phyloP scores from a whole-genome alignment of 2,888 invertebrate genomes.

The Aradus depressus region DNA sequence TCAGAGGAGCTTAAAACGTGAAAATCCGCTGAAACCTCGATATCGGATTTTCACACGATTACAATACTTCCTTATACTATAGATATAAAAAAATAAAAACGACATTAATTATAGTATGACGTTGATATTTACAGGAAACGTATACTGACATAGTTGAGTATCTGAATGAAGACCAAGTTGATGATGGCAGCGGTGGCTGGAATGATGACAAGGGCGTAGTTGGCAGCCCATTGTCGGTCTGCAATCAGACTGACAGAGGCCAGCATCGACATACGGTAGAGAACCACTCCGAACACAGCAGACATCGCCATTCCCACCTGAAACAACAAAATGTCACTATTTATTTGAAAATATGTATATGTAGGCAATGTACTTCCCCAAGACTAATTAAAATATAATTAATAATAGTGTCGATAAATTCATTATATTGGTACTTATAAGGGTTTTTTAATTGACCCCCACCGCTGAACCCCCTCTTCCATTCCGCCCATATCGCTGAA shows the following conservation, averaged over 20 bases:
- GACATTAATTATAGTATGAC: not conserved
- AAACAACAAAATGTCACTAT: slow-evolving; percentile 23
- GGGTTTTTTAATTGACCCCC: no score
- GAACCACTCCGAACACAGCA: slow-evolving; percentile 81
- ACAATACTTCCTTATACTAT: no score
- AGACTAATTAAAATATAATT: no score
- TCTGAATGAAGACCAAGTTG: slow-evolving; percentile 78
- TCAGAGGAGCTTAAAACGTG: no score
- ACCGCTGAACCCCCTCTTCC: no score
- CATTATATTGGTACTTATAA: no score
- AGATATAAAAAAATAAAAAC: slow-evolving; percentile 5
- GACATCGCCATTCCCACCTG: slow-evolving; percentile 70
- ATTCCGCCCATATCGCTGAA: no score
- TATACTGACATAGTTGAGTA: slow-evolving; percentile 65
- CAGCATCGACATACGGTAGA: slow-evolving; percentile 78
- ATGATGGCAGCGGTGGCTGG: slow-evolving; percentile 85
- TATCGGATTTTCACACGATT: no score
- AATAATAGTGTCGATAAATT: no score
- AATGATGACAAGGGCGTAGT: slow-evolving; percentile 71
- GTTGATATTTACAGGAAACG: not conserved
- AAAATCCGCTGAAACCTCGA: no score
- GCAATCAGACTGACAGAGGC: slow-evolving; percentile 55
- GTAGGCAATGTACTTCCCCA: no score
- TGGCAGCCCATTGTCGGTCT: slow-evolving; percentile 51
- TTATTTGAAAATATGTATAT: no score